phyloP scores from a whole-genome alignment of 2,113 vertebrate species.

The Notarius lentiginosus region DNA sequence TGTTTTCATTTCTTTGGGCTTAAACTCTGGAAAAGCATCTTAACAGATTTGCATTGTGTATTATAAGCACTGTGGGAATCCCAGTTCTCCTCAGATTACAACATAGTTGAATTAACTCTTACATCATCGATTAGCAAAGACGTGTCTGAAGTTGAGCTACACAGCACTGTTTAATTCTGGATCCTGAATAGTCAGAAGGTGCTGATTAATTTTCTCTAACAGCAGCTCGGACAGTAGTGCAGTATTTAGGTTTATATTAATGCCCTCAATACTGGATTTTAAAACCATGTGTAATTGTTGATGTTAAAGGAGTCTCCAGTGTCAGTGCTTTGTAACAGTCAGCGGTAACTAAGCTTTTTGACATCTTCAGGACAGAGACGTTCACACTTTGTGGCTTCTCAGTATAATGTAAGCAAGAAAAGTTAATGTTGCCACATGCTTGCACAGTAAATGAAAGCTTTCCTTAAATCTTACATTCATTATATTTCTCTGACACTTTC shows the following conservation, averaged over 20 bases:
- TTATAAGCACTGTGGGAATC: not conserved
- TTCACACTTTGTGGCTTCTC: not conserved
- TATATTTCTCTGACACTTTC: not conserved
- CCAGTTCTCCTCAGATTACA: not conserved
- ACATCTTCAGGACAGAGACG: not conserved
- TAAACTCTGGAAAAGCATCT: not conserved
- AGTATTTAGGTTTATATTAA: not conserved
- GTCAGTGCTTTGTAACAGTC: not conserved
- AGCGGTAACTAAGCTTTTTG: not conserved
- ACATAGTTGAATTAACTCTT: not conserved
- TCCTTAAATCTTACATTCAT: not conserved
- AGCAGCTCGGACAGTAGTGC: not conserved
- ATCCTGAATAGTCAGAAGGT: not conserved
- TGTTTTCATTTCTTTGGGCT: constrained; percentile 1
- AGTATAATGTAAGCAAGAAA: not conserved
- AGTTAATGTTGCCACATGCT: not conserved
- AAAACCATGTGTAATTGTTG: not conserved
- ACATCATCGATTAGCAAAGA: not conserved
- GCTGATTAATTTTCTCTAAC: not conserved
- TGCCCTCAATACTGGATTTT: not conserved
- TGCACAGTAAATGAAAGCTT: not conserved
- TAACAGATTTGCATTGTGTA: not conserved
- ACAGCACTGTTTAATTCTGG: not conserved
- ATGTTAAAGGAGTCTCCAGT: not conserved
- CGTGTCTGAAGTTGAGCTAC: not conserved